Base-by-base conservation (phyloP, 2,888 invertebrate species). In the Nipponacmea schrenckii region DNA sequence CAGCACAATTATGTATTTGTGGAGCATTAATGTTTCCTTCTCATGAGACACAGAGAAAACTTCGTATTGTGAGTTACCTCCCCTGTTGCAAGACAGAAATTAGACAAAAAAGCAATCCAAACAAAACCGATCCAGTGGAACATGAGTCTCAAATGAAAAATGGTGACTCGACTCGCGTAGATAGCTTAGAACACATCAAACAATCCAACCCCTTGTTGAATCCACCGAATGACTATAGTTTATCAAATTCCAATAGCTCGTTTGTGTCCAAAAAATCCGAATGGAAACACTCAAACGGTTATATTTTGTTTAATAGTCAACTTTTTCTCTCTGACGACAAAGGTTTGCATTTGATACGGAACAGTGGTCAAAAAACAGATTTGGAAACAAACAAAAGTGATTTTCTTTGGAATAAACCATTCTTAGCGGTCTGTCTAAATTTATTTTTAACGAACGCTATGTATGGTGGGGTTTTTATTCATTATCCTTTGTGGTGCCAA, bases 1-100 rank as follows among this genome's bases (percentile, higher is more conserved):
- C 68, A 20, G 48, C 56, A 1, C 68, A 68, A 24, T 62, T 68
- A 62, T 24, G 24, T 31, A 24, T 62, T 15, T 45, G 56, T 31
- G 68, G 68, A 3, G 68, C 68, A 0, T 27, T 68, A 8, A 68
- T 68, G 68, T 62, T 68, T 44, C 68, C 68, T 0, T 44, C 62
- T 44, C 68, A 68, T n/a, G 68, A 68, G 45, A n/a, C 1, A 5
- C 39, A 39, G 39, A 39, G 10, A 5, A 39, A 10, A 5, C 1
- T 10, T 5, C 10, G 39, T 39, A 39, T 39, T 5, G 10, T 10
- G 39, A 39, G 39, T 39, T 8, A 39, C 1, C 39, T 39, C 39
- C 39, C 39, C 10, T 39, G 39, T 10, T 39, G 39, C 8, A 39
- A 39, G 10, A 39, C 39, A 2, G 10, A 10, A 39, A 39, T 5